Percentiles rank a stretch among this genome's conserved stretches.
Evolutionary conservation across 2,888 invertebrate species (phyloP).

Genomic region (Cephus runcator): DNA sequence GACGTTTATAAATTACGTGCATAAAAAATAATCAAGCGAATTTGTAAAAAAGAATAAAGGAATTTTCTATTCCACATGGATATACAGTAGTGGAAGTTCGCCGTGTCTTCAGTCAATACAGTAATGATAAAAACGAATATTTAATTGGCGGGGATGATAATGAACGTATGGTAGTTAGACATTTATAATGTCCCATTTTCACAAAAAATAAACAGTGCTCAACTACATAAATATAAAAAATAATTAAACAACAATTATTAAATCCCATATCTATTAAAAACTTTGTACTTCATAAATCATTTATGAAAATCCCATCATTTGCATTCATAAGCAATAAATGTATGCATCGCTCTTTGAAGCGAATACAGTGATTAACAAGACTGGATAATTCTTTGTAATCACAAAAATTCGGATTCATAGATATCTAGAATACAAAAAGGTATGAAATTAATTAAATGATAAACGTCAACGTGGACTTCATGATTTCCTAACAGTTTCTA

Average conservation of each 20-base stretch:
- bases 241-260: background rate
- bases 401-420: background rate
- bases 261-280: background rate
- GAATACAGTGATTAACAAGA: background rate
- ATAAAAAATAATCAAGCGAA: background rate
- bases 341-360: background rate
- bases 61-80: background rate
- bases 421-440: background rate
- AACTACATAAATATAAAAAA: no score
- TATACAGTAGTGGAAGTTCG: background rate
- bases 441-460: background rate
- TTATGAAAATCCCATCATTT: slow-evolving; percentile 8
- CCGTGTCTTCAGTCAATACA: background rate
- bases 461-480: background rate
- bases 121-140: background rate
- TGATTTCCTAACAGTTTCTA: background rate
- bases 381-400: background rate
- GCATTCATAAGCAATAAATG: background rate
- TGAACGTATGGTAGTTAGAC: background rate
- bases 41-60: background rate
- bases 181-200: no score
- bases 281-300: background rate
- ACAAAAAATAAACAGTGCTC: no score
- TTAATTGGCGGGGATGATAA: background rate
- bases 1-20: background rate